These are phyloP conservation scores for Drosophila auraria DNA, from an alignment of 1,140 invertebrate species.

Conservation along the genomic window DNA sequence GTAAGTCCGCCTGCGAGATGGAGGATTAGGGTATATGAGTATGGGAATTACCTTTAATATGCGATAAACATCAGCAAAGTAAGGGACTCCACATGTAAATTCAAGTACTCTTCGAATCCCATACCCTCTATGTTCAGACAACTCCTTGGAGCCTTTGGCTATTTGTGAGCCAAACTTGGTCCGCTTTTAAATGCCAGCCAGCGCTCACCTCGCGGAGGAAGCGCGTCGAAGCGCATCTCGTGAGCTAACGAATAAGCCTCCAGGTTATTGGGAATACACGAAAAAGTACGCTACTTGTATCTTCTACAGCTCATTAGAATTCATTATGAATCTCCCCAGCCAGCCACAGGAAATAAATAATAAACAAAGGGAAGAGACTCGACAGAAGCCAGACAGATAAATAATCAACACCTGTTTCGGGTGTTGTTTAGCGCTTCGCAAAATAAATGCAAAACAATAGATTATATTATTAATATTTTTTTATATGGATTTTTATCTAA, in stretches of 20 bases:
- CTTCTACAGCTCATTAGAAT: conserved; percentile 68
- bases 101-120: not conserved
- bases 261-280: conserved; percentile 29
- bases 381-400: conserved; percentile 17
- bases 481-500: not conserved
- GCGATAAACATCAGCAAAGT: conserved; percentile 44
- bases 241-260: conserved; percentile 65
- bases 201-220: conserved; percentile 31
- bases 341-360: not conserved
- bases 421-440: not conserved
- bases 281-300: conserved; percentile 10
- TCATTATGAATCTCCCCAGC: conserved; percentile 56
- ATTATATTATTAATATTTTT: not conserved
- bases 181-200: conserved; percentile 7
- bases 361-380: not conserved
- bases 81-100: conserved; percentile 28
- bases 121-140: conserved; percentile 22
- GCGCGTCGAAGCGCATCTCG: conserved; percentile 60
- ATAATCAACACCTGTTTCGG: conserved; percentile 61
- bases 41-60: conserved; percentile 52
- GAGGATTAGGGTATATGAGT: not conserved
- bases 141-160: conserved; percentile 56
- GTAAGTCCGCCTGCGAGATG: conserved; percentile 5
- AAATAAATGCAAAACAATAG: too few species aligned
- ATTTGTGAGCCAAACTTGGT: conserved; percentile 66